A percentile compares a stretch with the other conserved stretches of the same genome.
These are phyloP conservation scores for Musca domestica DNA, from an alignment of 1,140 invertebrate species.

Conservation along the genomic window DNA sequence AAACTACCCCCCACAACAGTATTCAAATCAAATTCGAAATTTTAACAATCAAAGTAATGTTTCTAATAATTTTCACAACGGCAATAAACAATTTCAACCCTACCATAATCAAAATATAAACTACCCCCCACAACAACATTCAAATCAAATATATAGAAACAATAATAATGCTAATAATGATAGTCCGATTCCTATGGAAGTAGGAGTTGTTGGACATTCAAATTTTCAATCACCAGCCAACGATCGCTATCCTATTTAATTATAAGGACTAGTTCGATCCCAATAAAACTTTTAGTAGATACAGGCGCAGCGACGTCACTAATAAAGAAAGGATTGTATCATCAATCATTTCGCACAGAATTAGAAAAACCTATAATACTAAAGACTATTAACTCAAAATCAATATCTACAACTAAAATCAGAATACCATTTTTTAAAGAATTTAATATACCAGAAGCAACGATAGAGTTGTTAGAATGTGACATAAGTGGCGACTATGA, in stretches of 20 bases:
- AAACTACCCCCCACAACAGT: too few species aligned
- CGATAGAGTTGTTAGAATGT: neutral
- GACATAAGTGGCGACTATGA: neutral
- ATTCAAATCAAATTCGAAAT: too few species aligned
- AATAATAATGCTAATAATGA: neutral
- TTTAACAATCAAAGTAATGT: too few species aligned
- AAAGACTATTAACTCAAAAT: neutral
- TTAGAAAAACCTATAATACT: neutral
- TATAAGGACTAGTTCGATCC: neutral
- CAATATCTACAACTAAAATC: too few species aligned
- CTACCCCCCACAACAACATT: too few species aligned
- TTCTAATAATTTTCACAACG: too few species aligned
- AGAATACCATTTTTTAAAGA: conserved; percentile 1
- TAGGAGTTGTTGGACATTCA: neutral
- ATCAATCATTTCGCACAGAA: neutral
- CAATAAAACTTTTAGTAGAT: neutral
- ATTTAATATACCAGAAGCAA: neutral
- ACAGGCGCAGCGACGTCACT: neutral
- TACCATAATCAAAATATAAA: too few species aligned
- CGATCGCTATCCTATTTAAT: neutral
- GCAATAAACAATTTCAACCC: too few species aligned
- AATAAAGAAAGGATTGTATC: neutral
- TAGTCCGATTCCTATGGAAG: neutral
- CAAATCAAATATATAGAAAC: too few species aligned
- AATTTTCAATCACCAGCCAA: neutral